phyloP scores from a whole-genome alignment of 2,888 invertebrate species.

The Agonopterix arenella region DNA sequence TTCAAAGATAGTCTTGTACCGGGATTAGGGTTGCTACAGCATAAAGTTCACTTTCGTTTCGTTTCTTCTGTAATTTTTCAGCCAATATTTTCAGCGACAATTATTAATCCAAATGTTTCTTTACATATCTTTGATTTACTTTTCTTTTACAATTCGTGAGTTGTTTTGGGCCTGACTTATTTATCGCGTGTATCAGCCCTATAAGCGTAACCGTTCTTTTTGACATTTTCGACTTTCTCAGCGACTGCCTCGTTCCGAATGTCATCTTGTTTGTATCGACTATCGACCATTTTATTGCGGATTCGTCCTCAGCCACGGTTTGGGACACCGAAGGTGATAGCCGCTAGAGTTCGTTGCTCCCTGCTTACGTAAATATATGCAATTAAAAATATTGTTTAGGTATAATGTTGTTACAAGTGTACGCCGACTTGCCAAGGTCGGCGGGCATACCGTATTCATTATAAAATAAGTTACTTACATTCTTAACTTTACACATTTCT shows the following conservation, averaged over 20 bases:
- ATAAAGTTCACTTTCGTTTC: too few relatives aligned
- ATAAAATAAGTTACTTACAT: too few relatives aligned
- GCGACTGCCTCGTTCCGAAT: constrained; percentile 16
- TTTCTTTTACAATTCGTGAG: too few relatives aligned
- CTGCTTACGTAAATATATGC: constrained; percentile 63
- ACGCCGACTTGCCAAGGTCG: constrained; percentile 19
- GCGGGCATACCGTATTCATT: not conserved
- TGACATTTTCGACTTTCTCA: constrained; percentile 11
- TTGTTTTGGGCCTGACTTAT: too few relatives aligned
- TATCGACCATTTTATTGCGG: constrained; percentile 45
- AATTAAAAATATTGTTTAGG: constrained; percentile 49
- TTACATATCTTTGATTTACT: too few relatives aligned
- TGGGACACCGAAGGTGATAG: constrained; percentile 68
- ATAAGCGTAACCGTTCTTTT: constrained; percentile 7
- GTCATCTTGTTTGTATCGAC: constrained; percentile 61
- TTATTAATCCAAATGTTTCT: too few relatives aligned
- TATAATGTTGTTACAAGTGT: constrained; percentile 30
- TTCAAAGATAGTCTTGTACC: constrained; percentile 20
- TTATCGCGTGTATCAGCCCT: constrained; percentile 6
- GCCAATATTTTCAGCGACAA: too few relatives aligned
- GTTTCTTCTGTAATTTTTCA: too few relatives aligned
- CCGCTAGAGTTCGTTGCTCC: constrained; percentile 54
- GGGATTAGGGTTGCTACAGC: not conserved
- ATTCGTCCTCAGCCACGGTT: constrained; percentile 65
- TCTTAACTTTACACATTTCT: too few relatives aligned